A percentile compares a stretch with the other conserved stretches of the same genome.
phyloP scores from a whole-genome alignment of 1,140 invertebrate species.

The Dysdera silvatica region DNA sequence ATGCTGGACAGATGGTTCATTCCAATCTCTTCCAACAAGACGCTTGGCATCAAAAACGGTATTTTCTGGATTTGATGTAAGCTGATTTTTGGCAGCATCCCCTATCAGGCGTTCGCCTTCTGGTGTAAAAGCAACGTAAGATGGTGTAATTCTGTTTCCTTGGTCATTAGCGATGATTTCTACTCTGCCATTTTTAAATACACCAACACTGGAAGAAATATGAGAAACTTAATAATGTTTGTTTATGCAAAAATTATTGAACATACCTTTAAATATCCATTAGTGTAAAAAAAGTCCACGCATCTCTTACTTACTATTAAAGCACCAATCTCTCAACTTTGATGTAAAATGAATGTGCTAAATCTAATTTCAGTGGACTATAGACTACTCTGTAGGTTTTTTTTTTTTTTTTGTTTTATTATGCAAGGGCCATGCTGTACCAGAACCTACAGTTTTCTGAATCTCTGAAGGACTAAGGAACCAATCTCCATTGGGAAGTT shows the following conservation, averaged over 20 bases:
- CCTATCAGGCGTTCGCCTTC: conserved; percentile 95
- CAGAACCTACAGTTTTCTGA: too few relatives aligned
- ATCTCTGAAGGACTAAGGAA: too few relatives aligned
- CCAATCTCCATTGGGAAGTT: too few relatives aligned
- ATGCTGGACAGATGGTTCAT: conserved; percentile 76
- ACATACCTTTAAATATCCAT: not conserved
- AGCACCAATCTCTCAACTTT: not conserved
- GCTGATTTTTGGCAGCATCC: conserved; percentile 95
- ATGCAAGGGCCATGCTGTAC: too few relatives aligned
- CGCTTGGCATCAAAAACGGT: conserved; percentile 95
- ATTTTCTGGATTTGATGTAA: conserved; percentile 95
- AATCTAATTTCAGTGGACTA: too few relatives aligned
- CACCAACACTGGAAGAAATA: conserved; percentile 74
- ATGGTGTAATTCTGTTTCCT: conserved; percentile 95
- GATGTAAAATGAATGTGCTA: not conserved
- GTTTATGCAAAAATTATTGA: not conserved
- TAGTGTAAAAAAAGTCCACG: not conserved
- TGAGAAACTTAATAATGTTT: not conserved
- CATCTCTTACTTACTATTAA: not conserved
- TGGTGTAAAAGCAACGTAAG: conserved; percentile 91
- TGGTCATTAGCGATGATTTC: conserved; percentile 99
- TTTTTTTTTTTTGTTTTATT: too few relatives aligned
- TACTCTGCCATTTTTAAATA: conserved; percentile 94
- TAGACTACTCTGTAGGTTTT: too few relatives aligned
- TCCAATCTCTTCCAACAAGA: conserved; percentile 90